Conservation (phyloP, 2,113 vertebrate genomes). For the Phrynosoma platyrhinos region DNA sequence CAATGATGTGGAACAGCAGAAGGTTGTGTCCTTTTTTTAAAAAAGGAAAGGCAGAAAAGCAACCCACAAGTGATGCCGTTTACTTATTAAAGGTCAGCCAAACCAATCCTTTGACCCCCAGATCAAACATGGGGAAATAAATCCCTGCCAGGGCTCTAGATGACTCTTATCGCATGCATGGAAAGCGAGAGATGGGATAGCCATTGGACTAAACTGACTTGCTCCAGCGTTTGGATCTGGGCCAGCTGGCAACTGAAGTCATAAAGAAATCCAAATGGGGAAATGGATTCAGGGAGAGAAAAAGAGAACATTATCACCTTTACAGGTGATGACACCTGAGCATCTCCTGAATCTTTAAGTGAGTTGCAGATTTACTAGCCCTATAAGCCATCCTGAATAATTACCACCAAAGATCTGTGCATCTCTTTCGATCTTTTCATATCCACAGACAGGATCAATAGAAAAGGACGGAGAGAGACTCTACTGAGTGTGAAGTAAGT, state of each 20-base stretch:
- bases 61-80: conserved; percentile 31
- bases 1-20: conserved; percentile 60
- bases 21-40: conserved; percentile 54
- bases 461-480: neutral
- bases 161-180: neutral
- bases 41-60: conserved; percentile 44
- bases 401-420: neutral
- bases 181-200: conserved; percentile 39
- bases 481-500: conserved; percentile 8
- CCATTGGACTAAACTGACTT: conserved; percentile 38
- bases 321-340: conserved; percentile 32
- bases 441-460: conserved; percentile 26
- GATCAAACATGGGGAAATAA: neutral
- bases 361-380: conserved; percentile 18
- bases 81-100: conserved; percentile 41
- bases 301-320: neutral
- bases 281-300: neutral
- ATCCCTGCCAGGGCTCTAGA: neutral
- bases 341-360: conserved; percentile 15
- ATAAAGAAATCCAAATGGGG: neutral
- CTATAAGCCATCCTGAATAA: conserved; percentile 22
- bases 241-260: conserved; percentile 43
- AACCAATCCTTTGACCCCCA: neutral
- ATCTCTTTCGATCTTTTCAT: conserved; percentile 1
- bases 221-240: conserved; percentile 31